Evolutionary conservation across 2,888 invertebrate species (phyloP).

Genomic region (Cryptus armator): DNA sequence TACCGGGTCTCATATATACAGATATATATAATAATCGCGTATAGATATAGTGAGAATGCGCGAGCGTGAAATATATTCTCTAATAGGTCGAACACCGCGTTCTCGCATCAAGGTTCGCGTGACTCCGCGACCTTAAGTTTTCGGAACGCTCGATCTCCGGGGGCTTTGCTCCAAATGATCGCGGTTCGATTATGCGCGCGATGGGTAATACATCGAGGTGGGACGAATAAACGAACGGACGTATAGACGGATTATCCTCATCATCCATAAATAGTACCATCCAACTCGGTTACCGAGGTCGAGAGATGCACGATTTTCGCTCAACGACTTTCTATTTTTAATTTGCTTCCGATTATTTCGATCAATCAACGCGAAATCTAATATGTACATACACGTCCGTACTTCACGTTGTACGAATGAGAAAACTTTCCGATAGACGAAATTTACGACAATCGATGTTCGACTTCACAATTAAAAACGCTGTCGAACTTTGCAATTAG

Average conservation of each 20-base stretch:
- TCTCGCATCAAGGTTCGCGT: slow-evolving; percentile 56
- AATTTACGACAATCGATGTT: too few relatives aligned
- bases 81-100: slow-evolving; percentile 57
- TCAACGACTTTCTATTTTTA: slow-evolving; percentile 46
- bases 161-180: slow-evolving; percentile 59
- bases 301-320: slow-evolving; percentile 14
- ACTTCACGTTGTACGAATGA: background rate
- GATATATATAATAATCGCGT: background rate
- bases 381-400: background rate
- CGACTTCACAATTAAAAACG: background rate
- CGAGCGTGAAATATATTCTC: slow-evolving; percentile 55
- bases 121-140: slow-evolving; percentile 65
- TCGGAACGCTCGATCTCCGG: slow-evolving; percentile 61
- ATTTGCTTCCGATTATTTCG: slow-evolving; percentile 36
- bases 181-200: slow-evolving; percentile 64
- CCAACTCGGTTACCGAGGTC: background rate
- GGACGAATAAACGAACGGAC: slow-evolving; percentile 25
- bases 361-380: slow-evolving; percentile 11
- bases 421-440: too few relatives aligned
- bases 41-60: slow-evolving; percentile 12
- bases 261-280: slow-evolving; percentile 42
- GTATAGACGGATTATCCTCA: slow-evolving; percentile 37
- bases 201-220: slow-evolving; percentile 56
- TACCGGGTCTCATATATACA: slow-evolving; percentile 9
- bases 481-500: background rate